Conservation (phyloP, 2,797 vertebrate species). For the Myioborus miniatus region DNA sequence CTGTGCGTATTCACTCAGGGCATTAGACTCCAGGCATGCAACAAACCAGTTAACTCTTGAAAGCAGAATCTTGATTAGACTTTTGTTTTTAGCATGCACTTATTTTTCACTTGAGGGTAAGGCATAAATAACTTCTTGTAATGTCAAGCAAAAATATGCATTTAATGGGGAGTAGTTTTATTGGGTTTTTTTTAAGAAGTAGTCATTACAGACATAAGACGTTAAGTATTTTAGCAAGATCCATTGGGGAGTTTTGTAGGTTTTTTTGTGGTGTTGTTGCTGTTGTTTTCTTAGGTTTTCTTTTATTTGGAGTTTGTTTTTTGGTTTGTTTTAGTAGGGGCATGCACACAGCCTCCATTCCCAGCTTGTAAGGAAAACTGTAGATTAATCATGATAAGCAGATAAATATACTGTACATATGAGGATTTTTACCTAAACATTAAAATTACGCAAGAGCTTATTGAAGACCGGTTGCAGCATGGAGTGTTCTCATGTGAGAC, state of each 20-base stretch:
- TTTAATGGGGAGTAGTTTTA: background rate
- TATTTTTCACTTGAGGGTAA: background rate
- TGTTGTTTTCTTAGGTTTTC: background rate
- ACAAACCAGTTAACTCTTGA: background rate
- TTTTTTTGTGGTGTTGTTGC: background rate
- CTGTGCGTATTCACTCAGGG: background rate
- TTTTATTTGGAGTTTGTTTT: background rate
- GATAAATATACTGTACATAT: background rate
- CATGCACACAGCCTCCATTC: background rate
- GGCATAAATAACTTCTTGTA: background rate
- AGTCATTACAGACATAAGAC: background rate
- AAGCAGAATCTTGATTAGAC: background rate
- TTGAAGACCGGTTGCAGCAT: background rate
- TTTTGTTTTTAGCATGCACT: background rate
- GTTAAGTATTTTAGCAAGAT: background rate
- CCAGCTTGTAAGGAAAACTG: background rate
- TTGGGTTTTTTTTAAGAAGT: background rate
- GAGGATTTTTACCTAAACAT: background rate
- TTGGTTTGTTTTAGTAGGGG: background rate
- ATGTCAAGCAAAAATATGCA: background rate
- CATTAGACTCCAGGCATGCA: background rate
- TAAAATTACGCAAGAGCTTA: background rate
- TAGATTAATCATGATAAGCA: background rate
- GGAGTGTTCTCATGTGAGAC: rapidly evolving
- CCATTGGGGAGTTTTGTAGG: rapidly evolving